A percentile compares a stretch with the other conserved stretches of the same genome.
Conservation (phyloP, 2,888 invertebrate species). For the Sarcophaga variegata region DNA sequence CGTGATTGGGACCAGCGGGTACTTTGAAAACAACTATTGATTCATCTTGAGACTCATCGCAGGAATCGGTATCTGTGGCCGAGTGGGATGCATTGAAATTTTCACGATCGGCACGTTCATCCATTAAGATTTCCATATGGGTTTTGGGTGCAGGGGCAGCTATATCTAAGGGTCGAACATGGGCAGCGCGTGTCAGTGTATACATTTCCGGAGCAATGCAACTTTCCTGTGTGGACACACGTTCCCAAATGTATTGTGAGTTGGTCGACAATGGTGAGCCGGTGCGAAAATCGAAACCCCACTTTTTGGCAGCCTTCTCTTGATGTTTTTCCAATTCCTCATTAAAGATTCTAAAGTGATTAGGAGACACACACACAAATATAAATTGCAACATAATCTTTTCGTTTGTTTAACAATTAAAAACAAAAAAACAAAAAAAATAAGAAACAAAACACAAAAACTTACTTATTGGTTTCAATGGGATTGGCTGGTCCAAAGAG, state of each 20-base stretch:
- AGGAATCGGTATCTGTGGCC: slow-evolving; percentile 76
- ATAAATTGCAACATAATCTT: neutral
- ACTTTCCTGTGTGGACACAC: slow-evolving; percentile 78
- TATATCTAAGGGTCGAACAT: slow-evolving; percentile 75
- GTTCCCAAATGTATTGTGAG: slow-evolving; percentile 80
- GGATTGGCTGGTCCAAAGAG: slow-evolving; percentile 79
- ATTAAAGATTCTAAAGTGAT: slow-evolving; percentile 73
- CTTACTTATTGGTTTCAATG: slow-evolving; percentile 78
- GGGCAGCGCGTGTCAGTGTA: slow-evolving; percentile 81
- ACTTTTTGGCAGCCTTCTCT: slow-evolving; percentile 85
- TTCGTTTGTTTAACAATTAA: too few species aligned
- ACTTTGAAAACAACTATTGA: slow-evolving; percentile 74
- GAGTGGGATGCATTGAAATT: slow-evolving; percentile 73
- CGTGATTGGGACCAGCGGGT: slow-evolving; percentile 70
- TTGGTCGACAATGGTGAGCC: slow-evolving; percentile 77
- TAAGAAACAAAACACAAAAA: slow-evolving; percentile 41
- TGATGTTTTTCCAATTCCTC: slow-evolving; percentile 79
- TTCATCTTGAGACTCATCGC: slow-evolving; percentile 80
- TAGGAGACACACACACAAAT: too few species aligned
- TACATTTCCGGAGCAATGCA: slow-evolving; percentile 80
- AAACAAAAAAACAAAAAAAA: neutral
- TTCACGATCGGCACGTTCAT: slow-evolving; percentile 80
- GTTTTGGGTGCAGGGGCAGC: slow-evolving; percentile 68
- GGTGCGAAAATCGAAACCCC: slow-evolving; percentile 81
- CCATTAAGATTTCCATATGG: slow-evolving; percentile 76